A percentile compares a stretch with the other conserved stretches of the same genome.
These are phyloP conservation scores for Eubucco bourcierii DNA, from an alignment of 2,113 vertebrate genomes.

Conservation along the genomic window DNA sequence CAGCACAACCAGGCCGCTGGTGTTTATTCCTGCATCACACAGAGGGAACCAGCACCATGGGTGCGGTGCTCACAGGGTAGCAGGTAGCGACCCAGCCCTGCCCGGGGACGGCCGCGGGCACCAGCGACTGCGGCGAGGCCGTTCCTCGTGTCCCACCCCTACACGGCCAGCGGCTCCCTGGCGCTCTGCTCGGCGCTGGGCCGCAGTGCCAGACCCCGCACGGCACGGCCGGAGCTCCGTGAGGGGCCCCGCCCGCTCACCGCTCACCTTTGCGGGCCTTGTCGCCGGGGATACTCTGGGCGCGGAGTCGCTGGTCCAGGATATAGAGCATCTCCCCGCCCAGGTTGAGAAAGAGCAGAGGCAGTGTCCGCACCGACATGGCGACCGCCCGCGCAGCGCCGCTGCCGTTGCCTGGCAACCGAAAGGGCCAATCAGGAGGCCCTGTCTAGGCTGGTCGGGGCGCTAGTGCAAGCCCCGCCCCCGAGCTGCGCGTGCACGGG, in stretches of 20 bases:
- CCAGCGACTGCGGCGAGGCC: background rate
- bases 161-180: background rate
- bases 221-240: background rate
- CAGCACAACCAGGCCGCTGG: background rate
- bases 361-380: slow-evolving; percentile 89
- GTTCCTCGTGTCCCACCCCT: background rate
- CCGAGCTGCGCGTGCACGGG: background rate
- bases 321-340: slow-evolving; percentile 98
- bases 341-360: slow-evolving; percentile 93
- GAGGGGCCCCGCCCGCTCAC: background rate
- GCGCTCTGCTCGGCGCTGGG: background rate
- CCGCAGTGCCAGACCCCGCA: background rate
- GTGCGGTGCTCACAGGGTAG: background rate
- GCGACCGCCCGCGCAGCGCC: background rate
- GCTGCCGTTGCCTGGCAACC: slow-evolving; percentile 60
- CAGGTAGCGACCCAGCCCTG: background rate
- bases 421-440: slow-evolving; percentile 75
- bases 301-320: slow-evolving; percentile 91
- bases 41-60: background rate
- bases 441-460: slow-evolving; percentile 74
- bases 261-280: slow-evolving; percentile 94
- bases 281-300: slow-evolving; percentile 91
- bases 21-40: background rate
- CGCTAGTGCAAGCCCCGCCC: background rate
- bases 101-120: background rate